These are phyloP conservation scores for Catalaphyllia jardinei DNA, from an alignment of 64 coral and sea anemone species.

Conservation along the genomic window DNA sequence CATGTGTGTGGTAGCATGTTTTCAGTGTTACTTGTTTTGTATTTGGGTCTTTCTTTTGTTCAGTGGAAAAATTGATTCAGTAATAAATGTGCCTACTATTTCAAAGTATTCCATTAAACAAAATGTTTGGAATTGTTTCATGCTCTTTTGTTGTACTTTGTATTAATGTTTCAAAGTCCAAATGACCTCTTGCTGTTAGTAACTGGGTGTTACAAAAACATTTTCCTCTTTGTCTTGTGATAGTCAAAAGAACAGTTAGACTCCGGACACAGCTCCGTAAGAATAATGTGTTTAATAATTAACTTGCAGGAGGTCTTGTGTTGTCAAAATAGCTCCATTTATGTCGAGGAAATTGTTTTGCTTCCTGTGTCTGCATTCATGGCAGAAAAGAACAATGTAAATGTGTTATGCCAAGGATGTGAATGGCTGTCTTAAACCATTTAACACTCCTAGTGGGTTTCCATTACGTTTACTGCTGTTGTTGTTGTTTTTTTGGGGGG, in stretches of 20 bases:
- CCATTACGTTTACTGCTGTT: not conserved
- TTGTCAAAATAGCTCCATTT: not conserved
- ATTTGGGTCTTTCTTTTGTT: not conserved
- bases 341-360: not conserved
- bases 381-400: not conserved
- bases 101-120: not conserved
- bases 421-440: not conserved
- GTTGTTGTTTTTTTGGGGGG: not conserved
- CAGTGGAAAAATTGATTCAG: not conserved
- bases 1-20: not conserved
- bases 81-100: not conserved
- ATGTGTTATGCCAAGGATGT: not conserved
- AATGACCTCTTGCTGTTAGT: constrained; percentile 6
- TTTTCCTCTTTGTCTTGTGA: not conserved
- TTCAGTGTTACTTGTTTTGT: not conserved
- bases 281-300: constrained; percentile 8
- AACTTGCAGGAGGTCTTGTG: not conserved
- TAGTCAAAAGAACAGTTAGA: not conserved
- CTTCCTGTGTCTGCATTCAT: constrained; percentile 21
- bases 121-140: not conserved
- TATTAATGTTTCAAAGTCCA: constrained; percentile 27
- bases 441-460: not conserved
- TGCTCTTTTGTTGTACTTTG: constrained; percentile 10
- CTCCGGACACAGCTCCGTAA: not conserved
- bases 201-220: not conserved